A percentile compares a stretch with the other conserved stretches of the same genome.
Conservation (phyloP, 2,113 vertebrate genomes). For the Melanerpes formicivorus region DNA sequence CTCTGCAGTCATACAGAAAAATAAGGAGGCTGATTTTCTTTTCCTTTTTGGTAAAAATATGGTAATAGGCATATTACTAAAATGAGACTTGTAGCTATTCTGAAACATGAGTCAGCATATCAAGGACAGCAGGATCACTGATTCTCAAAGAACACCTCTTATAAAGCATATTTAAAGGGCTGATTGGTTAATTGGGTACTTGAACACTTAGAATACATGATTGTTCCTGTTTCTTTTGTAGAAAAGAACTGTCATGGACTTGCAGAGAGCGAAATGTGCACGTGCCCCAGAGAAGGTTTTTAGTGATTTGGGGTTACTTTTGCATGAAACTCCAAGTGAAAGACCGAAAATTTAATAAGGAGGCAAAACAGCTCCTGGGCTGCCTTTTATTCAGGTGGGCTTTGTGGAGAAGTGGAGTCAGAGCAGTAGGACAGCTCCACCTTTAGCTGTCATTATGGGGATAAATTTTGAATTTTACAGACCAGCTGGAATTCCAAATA, state of each 20-base stretch:
- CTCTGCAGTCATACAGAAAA: constrained; percentile 13
- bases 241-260: not conserved
- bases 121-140: not conserved
- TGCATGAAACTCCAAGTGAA: not conserved
- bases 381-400: not conserved
- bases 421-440: constrained; percentile 26
- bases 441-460: constrained; percentile 32
- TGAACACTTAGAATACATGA: not conserved
- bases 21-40: not conserved
- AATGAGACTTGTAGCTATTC: constrained; percentile 20
- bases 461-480: constrained; percentile 45
- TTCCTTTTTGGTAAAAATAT: not conserved
- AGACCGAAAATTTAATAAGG: not conserved
- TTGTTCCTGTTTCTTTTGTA: not conserved
- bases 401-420: not conserved
- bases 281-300: not conserved
- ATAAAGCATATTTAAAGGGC: not conserved
- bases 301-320: not conserved
- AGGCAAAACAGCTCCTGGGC: not conserved
- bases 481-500: not conserved
- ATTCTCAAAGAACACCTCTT: not conserved
- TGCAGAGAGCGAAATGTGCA: not conserved
- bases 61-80: not conserved
- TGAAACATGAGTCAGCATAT: constrained; percentile 43
- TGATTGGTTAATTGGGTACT: constrained; percentile 36